Evolutionary conservation across 2,113 vertebrate genomes (phyloP), one percentile per base, ranked within the genome.

Genomic region (Xiphophorus maculatus): DNA sequence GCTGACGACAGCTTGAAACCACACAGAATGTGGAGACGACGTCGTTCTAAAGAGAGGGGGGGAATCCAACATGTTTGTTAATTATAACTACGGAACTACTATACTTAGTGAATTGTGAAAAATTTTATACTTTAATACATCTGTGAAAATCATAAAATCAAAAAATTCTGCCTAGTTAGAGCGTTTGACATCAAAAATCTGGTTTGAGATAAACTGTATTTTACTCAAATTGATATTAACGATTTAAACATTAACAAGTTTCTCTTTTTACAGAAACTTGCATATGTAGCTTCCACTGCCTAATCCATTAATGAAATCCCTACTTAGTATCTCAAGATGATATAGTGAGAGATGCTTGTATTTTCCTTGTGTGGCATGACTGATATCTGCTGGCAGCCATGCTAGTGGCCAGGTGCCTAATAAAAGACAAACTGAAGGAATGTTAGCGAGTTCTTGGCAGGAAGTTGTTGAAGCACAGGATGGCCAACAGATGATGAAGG

Each of bases 1-100:
- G 35, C 70, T 14, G 82, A 74, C 86, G 90, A 89, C 83, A 89
- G 81, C 84, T 86, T 73, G 63, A 77, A 69, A 71, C 74, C 67
- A 67, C 48, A 62, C 70, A 69, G 66, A 63, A 61, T 29, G 51
- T 76, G 68, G 77, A 77, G 66, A 74, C 12, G 68, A 37, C 27
- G n/a, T n/a, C 25, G 51, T n/a, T 58, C 22, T 58, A 6, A 10
- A 58, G 51, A 22, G 22, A n/a, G 33, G 8, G 33, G 33, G 33
- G 17, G 17, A 25, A 58, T 58, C 25, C 9, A n/a, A n/a, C 51
- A 9, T 58, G 51, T 58, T 22, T n/a, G 22, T 58, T 58, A 2
- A 58, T n/a, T 58, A n/a, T 58, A 58, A n/a, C 22, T 58, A 58
- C 8, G 10, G 0, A 58, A n/a, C 25, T n/a, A n/a, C n/a, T 11